Percentiles rank a stretch among this genome's conserved stretches.
These are phyloP conservation scores for Cacoxenus indagator DNA, from an alignment of 2,888 invertebrate genomes.

Conservation along the genomic window DNA sequence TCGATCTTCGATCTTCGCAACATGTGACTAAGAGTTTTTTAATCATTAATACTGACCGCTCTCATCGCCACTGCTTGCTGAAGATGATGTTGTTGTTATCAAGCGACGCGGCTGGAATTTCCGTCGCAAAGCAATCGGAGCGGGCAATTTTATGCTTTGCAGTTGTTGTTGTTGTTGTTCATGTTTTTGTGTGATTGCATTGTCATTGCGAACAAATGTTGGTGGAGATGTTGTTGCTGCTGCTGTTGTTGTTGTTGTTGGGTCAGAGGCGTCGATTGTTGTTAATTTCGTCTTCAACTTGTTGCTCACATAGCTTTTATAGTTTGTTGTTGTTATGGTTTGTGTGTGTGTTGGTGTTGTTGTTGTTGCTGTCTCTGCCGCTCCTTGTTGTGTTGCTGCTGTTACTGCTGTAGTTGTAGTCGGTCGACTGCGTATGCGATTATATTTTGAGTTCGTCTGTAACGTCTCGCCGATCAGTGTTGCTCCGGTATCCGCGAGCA, in stretches of 20 bases:
- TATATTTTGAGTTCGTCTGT: constrained; percentile 57
- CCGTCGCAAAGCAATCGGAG: constrained; percentile 48
- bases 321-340: constrained; percentile 22
- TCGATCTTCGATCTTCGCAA: constrained; percentile 7
- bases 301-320: constrained; percentile 31
- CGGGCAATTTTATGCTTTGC: constrained; percentile 14
- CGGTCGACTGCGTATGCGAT: constrained; percentile 51
- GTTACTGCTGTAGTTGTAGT: constrained; percentile 36
- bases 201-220: constrained; percentile 21
- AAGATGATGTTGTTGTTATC: constrained; percentile 47
- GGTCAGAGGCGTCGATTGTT: constrained; percentile 47
- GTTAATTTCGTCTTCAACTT: constrained; percentile 45
- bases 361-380: constrained; percentile 31
- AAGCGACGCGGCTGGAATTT: constrained; percentile 62
- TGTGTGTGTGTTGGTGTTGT: constrained; percentile 26
- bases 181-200: constrained; percentile 41
- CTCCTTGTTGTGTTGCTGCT: constrained; percentile 36
- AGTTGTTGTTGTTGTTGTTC: constrained; percentile 43
- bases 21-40: constrained; percentile 11
- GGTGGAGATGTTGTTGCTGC: constrained; percentile 1
- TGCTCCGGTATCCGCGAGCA: constrained; percentile 28
- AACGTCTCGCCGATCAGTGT: constrained; percentile 39
- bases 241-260: constrained; percentile 28
- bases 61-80: constrained; percentile 46
- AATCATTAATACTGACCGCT: constrained; percentile 48